Evolutionary conservation across 2,113 vertebrate species (phyloP), one percentile per base, ranked within the genome.

Genomic region (Mustela nigripes): DNA sequence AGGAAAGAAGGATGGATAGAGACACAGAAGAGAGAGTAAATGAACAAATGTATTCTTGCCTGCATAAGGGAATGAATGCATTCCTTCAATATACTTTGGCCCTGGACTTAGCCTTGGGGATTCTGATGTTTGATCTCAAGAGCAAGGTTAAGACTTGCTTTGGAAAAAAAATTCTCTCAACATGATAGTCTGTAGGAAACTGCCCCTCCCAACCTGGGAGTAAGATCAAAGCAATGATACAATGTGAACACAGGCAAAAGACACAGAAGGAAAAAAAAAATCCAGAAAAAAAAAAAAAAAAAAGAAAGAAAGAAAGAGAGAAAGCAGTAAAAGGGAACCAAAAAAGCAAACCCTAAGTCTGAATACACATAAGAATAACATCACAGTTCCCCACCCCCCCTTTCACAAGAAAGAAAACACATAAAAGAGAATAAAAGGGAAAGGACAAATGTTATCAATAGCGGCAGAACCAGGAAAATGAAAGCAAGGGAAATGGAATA

Each of bases 371-470:
- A 94, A 56, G 79, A 97, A 96, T 96, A 71, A 90, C 79, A 89
- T 83, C 39, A 36, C 18, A 84, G 19, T 45, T 56, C 79, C 50
- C 26, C 15, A 42, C 15, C 50, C 50, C 36, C 26, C 15, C 60
- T 71, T 78, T 73, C 92, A 67, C 19, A 91, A 90, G 60, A 96
- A 96, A 82, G 81, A 65, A 86, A 88, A 89, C 71, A 92, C 69
- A 96, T 95, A 92, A 97, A 97, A 89, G 36, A 53, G 88, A 95
- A 60, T 58, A 82, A 94, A 95, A 97, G 76, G 50, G 58, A 89
- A 97, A 98, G 81, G 84, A 69, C 53, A 94, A 87, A 94, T 73
- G 85, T 92, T 96, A 97, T 94, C 94, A 97, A 97, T 76, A 94
- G 67, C 1, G 0, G 50, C 71, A 53, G 87, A 93, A 78, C 50